These are phyloP conservation scores for Lochmaea capreae DNA, from an alignment of 2,888 invertebrate genomes.

Conservation along the genomic window DNA sequence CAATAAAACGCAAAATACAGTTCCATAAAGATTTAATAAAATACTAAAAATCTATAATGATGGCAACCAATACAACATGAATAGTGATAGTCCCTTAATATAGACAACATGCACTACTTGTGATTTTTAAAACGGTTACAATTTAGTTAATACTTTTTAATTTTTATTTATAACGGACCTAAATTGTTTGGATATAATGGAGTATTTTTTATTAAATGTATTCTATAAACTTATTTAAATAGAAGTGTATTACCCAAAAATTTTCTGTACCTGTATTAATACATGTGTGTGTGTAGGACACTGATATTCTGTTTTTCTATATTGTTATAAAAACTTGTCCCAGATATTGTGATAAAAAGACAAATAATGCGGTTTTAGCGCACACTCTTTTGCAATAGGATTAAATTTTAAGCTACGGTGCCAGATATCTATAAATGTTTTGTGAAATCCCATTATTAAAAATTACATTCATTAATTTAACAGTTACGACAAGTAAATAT, in stretches of 20 bases:
- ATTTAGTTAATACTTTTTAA: too few species aligned
- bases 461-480: neutral
- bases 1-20: too few species aligned
- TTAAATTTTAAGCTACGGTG: conserved; percentile 11
- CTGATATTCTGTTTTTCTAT: neutral
- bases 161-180: too few species aligned
- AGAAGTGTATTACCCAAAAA: too few species aligned
- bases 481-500: too few species aligned
- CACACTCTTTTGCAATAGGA: conserved; percentile 35
- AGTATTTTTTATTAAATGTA: too few species aligned
- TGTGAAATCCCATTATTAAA: neutral
- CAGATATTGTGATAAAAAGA: conserved; percentile 8
- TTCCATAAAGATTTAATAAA: too few species aligned
- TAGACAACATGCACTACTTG: neutral
- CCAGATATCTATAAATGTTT: conserved; percentile 1
- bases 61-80: neutral
- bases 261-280: too few species aligned
- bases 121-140: neutral
- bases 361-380: conserved; percentile 27
- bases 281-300: too few species aligned
- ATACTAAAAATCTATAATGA: neutral
- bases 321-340: conserved; percentile 6
- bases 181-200: too few species aligned
- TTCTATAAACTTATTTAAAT: too few species aligned
- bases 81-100: neutral